Evolutionary conservation across 2,888 invertebrate species (phyloP).

Genomic region (Rambutsinella grinnellia): DNA sequence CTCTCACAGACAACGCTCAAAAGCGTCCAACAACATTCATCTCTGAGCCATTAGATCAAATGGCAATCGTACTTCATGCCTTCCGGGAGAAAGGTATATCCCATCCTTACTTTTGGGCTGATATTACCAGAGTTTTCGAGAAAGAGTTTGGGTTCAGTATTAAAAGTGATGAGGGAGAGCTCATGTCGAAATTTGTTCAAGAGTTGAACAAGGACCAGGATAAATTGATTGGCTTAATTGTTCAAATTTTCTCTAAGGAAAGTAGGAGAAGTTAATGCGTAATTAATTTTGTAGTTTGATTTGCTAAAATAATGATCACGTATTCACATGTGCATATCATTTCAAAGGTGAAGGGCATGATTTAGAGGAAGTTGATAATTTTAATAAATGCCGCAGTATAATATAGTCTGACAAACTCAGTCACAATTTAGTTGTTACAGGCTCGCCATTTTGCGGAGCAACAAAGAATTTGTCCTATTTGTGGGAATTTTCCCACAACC

Average conservation of each 20-base stretch:
- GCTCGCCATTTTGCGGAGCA: too few species aligned
- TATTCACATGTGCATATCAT: not conserved
- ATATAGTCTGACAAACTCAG: too few species aligned
- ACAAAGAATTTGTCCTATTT: too few species aligned
- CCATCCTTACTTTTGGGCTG: conserved; percentile 53
- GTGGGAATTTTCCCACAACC: too few species aligned
- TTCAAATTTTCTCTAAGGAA: conserved; percentile 33
- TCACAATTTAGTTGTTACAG: too few species aligned
- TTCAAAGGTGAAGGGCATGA: too few species aligned
- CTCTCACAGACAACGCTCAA: not conserved
- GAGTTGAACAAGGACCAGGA: conserved; percentile 15
- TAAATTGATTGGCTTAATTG: conserved; percentile 24
- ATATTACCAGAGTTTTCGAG: conserved; percentile 48
- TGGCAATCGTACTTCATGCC: conserved; percentile 53
- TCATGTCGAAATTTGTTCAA: conserved; percentile 17
- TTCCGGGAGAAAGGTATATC: conserved; percentile 42
- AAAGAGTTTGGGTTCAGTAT: conserved; percentile 10
- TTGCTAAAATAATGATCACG: not conserved
- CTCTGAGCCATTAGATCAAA: conserved; percentile 45
- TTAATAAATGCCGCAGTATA: too few species aligned
- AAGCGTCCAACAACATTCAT: conserved; percentile 31
- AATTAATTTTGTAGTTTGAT: conserved; percentile 1
- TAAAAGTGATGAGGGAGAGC: not conserved
- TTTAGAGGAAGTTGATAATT: too few species aligned
- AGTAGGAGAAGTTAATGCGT: not conserved